Percentiles rank a stretch among this genome's conserved stretches.
These are phyloP conservation scores for Heliocidaris erythrogramma DNA, from an alignment of 35 echinoderm and acorn worm species.

Conservation along the genomic window DNA sequence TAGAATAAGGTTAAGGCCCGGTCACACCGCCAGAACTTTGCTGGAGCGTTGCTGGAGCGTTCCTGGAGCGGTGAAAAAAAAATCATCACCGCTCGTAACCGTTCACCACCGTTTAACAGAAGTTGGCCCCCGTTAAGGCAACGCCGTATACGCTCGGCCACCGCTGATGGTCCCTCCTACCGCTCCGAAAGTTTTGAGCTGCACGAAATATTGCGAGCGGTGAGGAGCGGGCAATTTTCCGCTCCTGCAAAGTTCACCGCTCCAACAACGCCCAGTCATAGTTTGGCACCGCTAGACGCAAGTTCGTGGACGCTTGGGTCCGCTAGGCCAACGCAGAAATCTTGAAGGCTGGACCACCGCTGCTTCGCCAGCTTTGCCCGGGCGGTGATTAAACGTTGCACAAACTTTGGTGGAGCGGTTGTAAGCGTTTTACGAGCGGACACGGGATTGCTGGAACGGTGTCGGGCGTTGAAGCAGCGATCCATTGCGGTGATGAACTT, in stretches of 20 bases:
- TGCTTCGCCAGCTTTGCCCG: conserved; percentile 2
- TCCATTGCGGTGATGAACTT: conserved; percentile 39
- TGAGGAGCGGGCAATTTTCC: conserved; percentile 39
- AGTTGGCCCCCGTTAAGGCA: conserved; percentile 27
- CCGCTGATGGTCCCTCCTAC: conserved; percentile 35
- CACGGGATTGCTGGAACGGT: conserved; percentile 40
- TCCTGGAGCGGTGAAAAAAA: too few relatives aligned
- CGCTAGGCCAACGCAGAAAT: neutral
- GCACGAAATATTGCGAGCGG: conserved; percentile 24
- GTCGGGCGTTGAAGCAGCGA: conserved; percentile 36
- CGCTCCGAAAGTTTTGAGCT: conserved; percentile 24
- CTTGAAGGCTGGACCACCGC: neutral
- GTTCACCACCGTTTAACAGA: conserved; percentile 34
- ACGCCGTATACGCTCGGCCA: conserved; percentile 36
- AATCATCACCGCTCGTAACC: conserved; percentile 31
- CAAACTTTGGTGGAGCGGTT: conserved; percentile 38
- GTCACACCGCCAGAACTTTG: conserved; percentile 9
- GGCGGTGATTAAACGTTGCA: conserved; percentile 23
- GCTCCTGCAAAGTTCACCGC: conserved; percentile 21
- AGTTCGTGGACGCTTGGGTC: conserved; percentile 8
- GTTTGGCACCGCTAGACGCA: neutral
- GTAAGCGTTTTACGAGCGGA: conserved; percentile 30
- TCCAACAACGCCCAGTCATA: neutral
- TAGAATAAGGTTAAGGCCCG: too few relatives aligned
- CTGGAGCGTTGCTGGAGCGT: neutral